Conservation (phyloP, 2,113 vertebrate genomes). For the Catagonus wagneri region DNA sequence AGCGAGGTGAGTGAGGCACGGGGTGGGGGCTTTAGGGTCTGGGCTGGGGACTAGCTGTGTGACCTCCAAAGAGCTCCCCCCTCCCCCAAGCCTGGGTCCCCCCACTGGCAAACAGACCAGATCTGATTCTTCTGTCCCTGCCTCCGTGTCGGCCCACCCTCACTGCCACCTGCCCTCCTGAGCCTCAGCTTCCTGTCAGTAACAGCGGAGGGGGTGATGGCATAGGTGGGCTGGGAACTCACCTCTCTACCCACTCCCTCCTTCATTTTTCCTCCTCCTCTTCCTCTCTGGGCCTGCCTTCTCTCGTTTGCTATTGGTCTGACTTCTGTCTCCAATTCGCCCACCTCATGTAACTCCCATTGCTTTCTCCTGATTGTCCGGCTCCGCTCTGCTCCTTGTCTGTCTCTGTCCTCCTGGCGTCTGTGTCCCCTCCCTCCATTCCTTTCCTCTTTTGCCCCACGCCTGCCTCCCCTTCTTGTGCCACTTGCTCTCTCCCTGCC, state of each 20-base stretch:
- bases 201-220: too few relatives aligned
- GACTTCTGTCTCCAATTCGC: background rate
- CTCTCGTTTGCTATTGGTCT: background rate
- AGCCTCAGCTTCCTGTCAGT: background rate
- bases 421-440: too few relatives aligned
- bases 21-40: background rate
- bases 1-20: slow-evolving; percentile 88
- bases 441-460: too few relatives aligned
- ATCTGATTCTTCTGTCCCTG: background rate
- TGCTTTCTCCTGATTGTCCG: background rate
- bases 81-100: too few relatives aligned
- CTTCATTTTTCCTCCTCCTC: background rate
- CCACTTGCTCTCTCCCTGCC: rapidly evolving
- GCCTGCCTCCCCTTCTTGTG: background rate
- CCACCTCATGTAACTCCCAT: too few relatives aligned
- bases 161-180: too few relatives aligned
- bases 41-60: too few relatives aligned
- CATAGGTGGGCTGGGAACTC: background rate
- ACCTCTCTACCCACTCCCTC: background rate
- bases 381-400: too few relatives aligned
- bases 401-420: background rate
- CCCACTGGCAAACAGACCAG: background rate
- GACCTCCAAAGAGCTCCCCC: background rate
- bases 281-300: background rate
- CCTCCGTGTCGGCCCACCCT: background rate